Percentiles rank a stretch among this genome's conserved stretches.
These are phyloP conservation scores for Eretmocerus hayati DNA, from an alignment of 2,888 invertebrate genomes.

Conservation along the genomic window DNA sequence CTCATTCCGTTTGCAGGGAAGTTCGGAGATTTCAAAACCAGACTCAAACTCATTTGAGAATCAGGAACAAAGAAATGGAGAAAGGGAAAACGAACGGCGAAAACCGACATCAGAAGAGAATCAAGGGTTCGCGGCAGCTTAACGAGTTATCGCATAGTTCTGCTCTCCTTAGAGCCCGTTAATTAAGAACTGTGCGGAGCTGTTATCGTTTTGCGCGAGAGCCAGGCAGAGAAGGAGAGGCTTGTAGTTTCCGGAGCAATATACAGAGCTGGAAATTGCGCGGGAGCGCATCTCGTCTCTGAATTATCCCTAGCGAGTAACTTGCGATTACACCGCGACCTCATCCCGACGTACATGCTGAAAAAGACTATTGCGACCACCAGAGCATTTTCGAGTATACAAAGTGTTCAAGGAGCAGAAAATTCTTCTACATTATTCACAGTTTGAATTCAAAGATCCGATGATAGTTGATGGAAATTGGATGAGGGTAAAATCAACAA, in stretches of 20 bases:
- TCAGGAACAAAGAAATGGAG: not conserved
- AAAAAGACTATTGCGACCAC: too few relatives aligned
- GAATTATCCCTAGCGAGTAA: conserved; percentile 6
- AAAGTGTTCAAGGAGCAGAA: too few relatives aligned
- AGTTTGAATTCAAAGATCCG: too few relatives aligned
- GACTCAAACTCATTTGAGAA: not conserved
- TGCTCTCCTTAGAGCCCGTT: conserved; percentile 9
- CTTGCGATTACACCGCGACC: not conserved
- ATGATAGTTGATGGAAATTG: too few relatives aligned
- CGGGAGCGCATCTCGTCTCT: not conserved
- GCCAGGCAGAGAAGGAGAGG: not conserved
- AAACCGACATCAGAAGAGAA: not conserved
- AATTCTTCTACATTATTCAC: too few relatives aligned
- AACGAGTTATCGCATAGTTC: conserved; percentile 14
- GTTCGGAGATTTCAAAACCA: not conserved
- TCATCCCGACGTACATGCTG: not conserved
- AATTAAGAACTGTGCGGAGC: conserved; percentile 9
- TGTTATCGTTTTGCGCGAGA: conserved; percentile 6
- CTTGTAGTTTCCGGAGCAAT: not conserved
- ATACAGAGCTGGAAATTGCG: conserved; percentile 1
- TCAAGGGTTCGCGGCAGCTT: not conserved
- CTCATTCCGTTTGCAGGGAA: too few relatives aligned
- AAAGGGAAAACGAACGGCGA: not conserved
- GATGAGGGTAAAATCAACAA: too few relatives aligned
- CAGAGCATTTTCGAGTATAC: too few relatives aligned